These are phyloP conservation scores for Magallana gigas DNA, from an alignment of 1,140 invertebrate genomes.

Conservation along the genomic window DNA sequence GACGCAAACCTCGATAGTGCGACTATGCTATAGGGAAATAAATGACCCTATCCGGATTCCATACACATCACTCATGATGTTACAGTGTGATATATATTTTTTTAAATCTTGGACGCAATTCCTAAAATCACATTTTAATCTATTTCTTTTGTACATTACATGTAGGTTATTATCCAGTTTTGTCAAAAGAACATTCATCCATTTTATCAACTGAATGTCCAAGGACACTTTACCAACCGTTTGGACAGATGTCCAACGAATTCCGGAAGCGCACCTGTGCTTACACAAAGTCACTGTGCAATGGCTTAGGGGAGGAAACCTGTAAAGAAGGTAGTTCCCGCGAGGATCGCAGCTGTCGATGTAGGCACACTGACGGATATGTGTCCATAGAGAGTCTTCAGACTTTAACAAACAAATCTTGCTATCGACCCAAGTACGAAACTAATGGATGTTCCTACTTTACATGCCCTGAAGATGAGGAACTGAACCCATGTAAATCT, in stretches of 20 bases:
- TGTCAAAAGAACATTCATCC: neutral
- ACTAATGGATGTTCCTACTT: neutral
- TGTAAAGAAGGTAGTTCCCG: neutral
- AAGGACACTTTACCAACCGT: neutral
- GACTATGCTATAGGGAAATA: no score
- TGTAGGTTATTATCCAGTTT: slow-evolving; percentile 9
- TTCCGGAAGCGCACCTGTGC: neutral
- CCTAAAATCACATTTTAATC: no score
- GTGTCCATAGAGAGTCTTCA: neutral
- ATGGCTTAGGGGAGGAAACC: neutral
- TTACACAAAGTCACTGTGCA: neutral
- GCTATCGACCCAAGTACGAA: neutral
- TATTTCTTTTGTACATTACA: no score
- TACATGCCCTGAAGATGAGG: neutral
- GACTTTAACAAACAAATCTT: neutral
- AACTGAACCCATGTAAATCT: neutral
- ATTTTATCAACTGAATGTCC: neutral
- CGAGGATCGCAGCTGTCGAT: neutral
- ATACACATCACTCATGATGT: no score
- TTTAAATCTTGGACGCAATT: no score
- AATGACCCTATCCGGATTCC: no score
- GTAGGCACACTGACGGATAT: neutral
- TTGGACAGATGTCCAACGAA: neutral
- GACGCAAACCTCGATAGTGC: no score
- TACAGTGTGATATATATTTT: no score